Base-by-base conservation (phyloP, 2,888 invertebrate species). In the Sphaerophoria taeniata region DNA sequence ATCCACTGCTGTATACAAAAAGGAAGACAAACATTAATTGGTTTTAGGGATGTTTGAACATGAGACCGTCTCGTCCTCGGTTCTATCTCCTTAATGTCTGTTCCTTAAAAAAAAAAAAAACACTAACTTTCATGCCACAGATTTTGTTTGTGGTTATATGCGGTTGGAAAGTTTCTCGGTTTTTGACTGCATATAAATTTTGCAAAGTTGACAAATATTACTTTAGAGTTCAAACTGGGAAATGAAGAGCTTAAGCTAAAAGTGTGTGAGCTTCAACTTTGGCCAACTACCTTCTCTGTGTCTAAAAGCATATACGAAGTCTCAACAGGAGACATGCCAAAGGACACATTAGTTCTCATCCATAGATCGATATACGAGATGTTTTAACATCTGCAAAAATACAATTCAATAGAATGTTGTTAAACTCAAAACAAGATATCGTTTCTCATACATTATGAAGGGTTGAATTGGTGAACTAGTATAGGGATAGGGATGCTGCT, bases 21-120 rank as follows among this genome's bases (percentile, higher is more conserved):
- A 24, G 24, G 24, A 24, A 24, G 24, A 24, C 47, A 24, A 31
- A 55, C n/a, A 53, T 63, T 65, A 74, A 74, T 74, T 74, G 65
- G 45, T 74, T 55, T 56, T 47, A 47, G 11, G 36, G 47, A 16
- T 49, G 5, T 69, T 65, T 49, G 65, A 63, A 63, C 49, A 51
- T 65, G 47, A 12, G 34, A 63, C 34, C 12, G 58, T 11, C 11
- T 43, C 43, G 6, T 24, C 43, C 12, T 43, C 6, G 3, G 11
- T 24, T 24, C 39, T 4, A 24, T 43, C 39, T 24, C 39, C 12
- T 60, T 43, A 24, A 12, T 60, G 43, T 58, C 11, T 5, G 16
- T 60, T 47, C 16, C 6, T n/a, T 47, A 9, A 16, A 65, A 49
- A 65, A 16, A 49, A 65, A 24, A 65, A 16, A 49, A 65, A 24